Evolutionary conservation across 2,113 vertebrate genomes (phyloP).

Genomic region (Oceanites oceanicus): DNA sequence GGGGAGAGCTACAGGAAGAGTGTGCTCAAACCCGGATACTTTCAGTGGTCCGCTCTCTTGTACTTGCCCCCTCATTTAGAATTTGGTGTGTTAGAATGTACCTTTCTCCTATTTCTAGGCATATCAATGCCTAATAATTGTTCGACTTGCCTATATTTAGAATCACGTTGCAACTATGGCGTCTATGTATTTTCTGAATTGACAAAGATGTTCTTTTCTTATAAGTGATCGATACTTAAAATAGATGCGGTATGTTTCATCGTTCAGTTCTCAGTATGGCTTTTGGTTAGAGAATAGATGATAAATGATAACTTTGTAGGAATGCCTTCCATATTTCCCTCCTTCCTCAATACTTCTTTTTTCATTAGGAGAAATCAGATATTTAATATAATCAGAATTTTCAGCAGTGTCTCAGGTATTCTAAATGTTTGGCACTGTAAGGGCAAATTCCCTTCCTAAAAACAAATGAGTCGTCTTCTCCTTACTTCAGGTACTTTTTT

Average conservation of each 20-base stretch:
- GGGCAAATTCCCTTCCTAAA: background rate
- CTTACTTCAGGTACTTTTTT: background rate
- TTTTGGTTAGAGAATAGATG: background rate
- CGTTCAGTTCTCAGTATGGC: background rate
- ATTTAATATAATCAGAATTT: background rate
- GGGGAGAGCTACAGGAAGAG: background rate
- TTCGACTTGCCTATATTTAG: background rate
- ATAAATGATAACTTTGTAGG: background rate
- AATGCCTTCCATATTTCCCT: background rate
- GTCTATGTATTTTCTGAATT: background rate
- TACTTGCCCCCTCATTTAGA: background rate
- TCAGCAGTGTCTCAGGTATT: background rate
- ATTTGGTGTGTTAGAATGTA: background rate
- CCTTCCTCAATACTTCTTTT: background rate
- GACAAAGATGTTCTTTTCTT: background rate
- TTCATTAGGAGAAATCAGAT: background rate
- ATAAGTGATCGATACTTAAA: background rate
- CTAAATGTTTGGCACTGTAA: background rate
- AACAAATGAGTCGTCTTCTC: background rate
- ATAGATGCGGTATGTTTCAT: background rate
- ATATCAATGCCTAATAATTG: background rate
- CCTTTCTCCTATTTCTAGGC: background rate
- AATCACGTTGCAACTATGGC: background rate
- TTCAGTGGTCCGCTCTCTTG: rapidly evolving
- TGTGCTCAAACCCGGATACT: background rate